Percentiles rank a stretch among this genome's conserved stretches.
Evolutionary conservation across 2,113 vertebrate species (phyloP).

Genomic region (Neodon shergylaensis): DNA sequence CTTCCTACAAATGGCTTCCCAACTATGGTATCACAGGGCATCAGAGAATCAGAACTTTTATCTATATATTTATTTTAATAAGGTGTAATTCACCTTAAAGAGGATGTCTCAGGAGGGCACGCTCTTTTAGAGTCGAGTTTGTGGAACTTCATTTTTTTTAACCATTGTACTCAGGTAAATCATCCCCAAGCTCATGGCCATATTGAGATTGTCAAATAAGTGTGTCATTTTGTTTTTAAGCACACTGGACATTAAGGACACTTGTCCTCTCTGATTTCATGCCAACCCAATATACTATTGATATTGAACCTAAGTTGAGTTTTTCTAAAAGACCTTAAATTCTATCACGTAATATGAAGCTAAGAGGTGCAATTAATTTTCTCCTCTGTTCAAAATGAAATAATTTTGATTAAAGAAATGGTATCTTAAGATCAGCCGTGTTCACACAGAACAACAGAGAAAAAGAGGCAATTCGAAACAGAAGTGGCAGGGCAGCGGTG

Average conservation of each 20-base stretch:
- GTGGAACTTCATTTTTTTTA: not conserved
- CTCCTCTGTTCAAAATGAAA: conserved; percentile 29
- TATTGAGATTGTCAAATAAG: not conserved
- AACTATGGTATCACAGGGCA: not conserved
- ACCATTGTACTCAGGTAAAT: not conserved
- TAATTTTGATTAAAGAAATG: conserved; percentile 21
- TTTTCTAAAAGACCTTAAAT: conserved; percentile 37
- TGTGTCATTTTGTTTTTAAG: conserved; percentile 11
- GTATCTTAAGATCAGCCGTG: not conserved
- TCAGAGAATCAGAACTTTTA: not conserved
- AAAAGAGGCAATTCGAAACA: not conserved
- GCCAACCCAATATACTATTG: not conserved
- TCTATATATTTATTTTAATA: not conserved
- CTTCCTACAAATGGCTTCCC: not conserved
- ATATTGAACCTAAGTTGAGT: not conserved
- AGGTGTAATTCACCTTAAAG: not conserved
- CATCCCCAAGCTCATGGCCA: not conserved
- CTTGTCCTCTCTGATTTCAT: not conserved
- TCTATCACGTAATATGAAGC: not conserved
- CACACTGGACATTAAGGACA: not conserved
- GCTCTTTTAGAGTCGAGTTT: not conserved
- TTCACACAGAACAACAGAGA: not conserved
- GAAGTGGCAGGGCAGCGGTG: no score
- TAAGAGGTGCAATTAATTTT: not conserved
- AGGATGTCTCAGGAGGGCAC: not conserved